Evolutionary conservation across 2,797 vertebrate species (phyloP).

Genomic region (Antennarius maculatus): DNA sequence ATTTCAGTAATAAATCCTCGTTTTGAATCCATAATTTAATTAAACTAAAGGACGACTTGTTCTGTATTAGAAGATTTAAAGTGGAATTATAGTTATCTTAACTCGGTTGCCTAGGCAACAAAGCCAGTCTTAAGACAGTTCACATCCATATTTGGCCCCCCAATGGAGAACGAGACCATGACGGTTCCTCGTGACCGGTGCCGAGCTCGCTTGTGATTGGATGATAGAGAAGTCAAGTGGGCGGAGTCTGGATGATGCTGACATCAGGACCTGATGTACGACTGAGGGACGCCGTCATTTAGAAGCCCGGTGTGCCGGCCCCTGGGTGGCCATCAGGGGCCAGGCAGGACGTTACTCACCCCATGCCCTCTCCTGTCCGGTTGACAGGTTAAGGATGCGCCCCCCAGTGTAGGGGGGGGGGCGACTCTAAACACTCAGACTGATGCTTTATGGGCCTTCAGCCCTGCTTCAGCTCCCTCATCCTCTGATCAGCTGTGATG

Average conservation of each 20-base stretch:
- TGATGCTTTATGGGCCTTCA: slow-evolving; percentile 45
- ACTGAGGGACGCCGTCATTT: too few relatives aligned
- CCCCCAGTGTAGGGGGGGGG: slow-evolving; percentile 54
- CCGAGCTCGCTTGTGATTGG: too few relatives aligned
- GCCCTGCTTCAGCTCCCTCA: slow-evolving; percentile 39
- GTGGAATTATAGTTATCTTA: slow-evolving; percentile 7
- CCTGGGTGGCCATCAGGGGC: slow-evolving; percentile 4
- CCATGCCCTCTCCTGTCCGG: slow-evolving; percentile 43
- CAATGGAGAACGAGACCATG: too few relatives aligned
- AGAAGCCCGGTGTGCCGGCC: too few relatives aligned
- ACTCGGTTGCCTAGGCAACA: too few relatives aligned
- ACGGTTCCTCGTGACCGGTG: too few relatives aligned
- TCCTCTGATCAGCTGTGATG: slow-evolving; percentile 41
- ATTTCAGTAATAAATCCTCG: slow-evolving; percentile 21
- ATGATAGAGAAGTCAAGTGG: background rate
- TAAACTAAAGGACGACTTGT: slow-evolving; percentile 27
- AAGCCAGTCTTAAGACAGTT: too few relatives aligned
- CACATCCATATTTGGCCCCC: too few relatives aligned
- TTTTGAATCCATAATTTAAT: slow-evolving; percentile 52
- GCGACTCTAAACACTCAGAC: slow-evolving; percentile 44
- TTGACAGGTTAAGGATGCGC: slow-evolving; percentile 58
- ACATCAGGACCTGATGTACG: slow-evolving; percentile 42
- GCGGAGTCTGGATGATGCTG: slow-evolving; percentile 18
- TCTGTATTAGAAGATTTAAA: slow-evolving; percentile 2
- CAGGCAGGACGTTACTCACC: slow-evolving; percentile 50